Evolutionary conservation across 2,113 vertebrate genomes (phyloP), one percentile per base, ranked within the genome.

Genomic region (Porphyrio hochstetteri): DNA sequence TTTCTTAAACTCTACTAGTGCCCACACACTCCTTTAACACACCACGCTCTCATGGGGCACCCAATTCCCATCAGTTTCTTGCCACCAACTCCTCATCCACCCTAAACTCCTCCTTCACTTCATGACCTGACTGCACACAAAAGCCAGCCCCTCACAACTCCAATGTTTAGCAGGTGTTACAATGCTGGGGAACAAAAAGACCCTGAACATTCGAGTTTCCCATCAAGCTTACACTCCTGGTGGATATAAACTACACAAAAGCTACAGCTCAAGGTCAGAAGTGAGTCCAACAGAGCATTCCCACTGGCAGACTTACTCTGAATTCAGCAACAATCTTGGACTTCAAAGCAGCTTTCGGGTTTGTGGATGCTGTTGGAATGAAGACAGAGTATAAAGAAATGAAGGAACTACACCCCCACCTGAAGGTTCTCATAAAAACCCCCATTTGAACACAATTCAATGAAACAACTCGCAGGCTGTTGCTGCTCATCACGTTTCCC

Each of bases 281-380:
- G 13, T 40, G 5, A 64, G 35, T 0, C 14, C 57, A n/a, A 17
- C 1, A 5, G 23, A n/a, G 5, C 15, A 33, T 12, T 46, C 27
- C 76, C 75, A 11, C 53, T 35, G 6, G 36, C n/a, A 40, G 72
- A 98, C 99, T 99, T 98, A 99, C 99, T 90, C 99, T 97, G 96
- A 99, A 99, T 96, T 99, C 99, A 1, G 99, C 99, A 27, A 99
- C 98, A 40, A 99, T 99, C 98, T 99, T 99, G 61, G 99, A 99
- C 96, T 99, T 99, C 75, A 99, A 96, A 76, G 98, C 99, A 71
- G 99, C 98, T 98, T 99, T 99, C 0, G 98, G 98, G 91, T 98
- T 99, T 2, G 97, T 90, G 71, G 98, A 97, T 17, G 97, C 98
- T 99, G 98, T 91, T 65, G 95, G 90, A 83, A 98, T 4, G 92